These are phyloP conservation scores for Drosophila auraria DNA, from an alignment of 1,140 invertebrate species.

Conservation along the genomic window DNA sequence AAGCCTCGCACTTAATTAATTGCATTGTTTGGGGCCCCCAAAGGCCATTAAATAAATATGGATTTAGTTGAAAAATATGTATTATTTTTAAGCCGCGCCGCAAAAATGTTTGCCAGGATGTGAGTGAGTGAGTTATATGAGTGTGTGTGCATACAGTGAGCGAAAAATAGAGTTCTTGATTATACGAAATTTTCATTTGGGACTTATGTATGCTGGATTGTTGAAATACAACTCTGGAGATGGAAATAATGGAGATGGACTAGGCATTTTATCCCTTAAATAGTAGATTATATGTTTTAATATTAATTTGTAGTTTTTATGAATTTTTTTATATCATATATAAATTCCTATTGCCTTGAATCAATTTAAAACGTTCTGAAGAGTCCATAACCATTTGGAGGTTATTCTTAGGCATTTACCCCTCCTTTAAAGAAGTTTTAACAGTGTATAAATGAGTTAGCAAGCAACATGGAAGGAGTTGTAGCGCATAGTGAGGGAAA, in stretches of 20 bases:
- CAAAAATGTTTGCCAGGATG: slow-evolving; percentile 25
- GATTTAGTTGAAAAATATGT: slow-evolving; percentile 60
- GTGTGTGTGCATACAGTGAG: slow-evolving; percentile 6
- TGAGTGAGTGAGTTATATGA: slow-evolving; percentile 18
- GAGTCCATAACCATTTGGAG: too few relatives aligned
- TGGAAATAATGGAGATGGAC: too few relatives aligned
- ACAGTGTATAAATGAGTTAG: neutral
- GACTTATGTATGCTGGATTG: too few relatives aligned
- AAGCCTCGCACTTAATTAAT: slow-evolving; percentile 54
- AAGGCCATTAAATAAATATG: slow-evolving; percentile 54
- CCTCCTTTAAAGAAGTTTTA: too few relatives aligned
- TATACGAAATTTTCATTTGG: fast-evolving
- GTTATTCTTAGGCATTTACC: neutral
- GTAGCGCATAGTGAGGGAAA: neutral
- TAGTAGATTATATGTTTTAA: too few relatives aligned
- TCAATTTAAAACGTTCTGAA: neutral
- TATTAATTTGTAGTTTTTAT: too few relatives aligned
- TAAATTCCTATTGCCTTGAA: too few relatives aligned
- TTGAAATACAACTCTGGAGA: neutral
- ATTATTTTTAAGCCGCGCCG: slow-evolving; percentile 32
- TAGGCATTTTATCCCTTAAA: neutral
- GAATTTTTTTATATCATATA: too few relatives aligned
- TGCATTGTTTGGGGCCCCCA: slow-evolving; percentile 26
- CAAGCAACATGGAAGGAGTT: neutral
- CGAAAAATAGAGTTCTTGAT: neutral